Evolutionary conservation across 2,797 vertebrate species (phyloP), one percentile per base, ranked within the genome.

Genomic region (Leptoclinus maculatus): DNA sequence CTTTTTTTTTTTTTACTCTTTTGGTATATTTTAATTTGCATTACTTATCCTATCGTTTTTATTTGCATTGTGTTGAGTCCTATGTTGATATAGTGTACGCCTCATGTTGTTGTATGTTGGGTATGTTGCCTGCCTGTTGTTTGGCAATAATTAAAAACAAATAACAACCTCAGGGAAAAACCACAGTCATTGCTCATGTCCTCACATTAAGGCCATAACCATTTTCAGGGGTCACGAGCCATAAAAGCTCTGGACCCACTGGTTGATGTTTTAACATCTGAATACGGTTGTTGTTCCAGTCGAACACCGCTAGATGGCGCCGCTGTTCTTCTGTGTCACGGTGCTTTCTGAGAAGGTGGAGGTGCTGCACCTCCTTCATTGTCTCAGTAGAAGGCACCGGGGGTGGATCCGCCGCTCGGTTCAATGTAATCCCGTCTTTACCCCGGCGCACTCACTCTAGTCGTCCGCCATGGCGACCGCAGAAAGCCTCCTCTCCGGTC

Each of bases 381-480:
- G 92, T 91, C 81, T 90, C 79, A 79, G 77, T 71, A 1, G 21
- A 69, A 92, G 90, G 86, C 91, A 90, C 87, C 88, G 78, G 85
- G 87, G 91, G 92, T 71, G 89, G 89, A 92, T 94, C 92, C 76
- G 76, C 87, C 74, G 70, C 85, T 87, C 69, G 71, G 43, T 78
- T 90, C 90, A 29, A 12, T 88, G 83, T 94, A 94, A 94, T 95
- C 93, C 92, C 78, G 85, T 92, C 88, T 91, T 89, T 89, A 83
- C 80, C 80, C 63, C 68, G 69, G 80, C 85, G 78, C 90, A 54
- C 75, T 77, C 84, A 54, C 84, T 85, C 90, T 34, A 92, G 92
- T 93, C 91, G 92, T 94, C 94, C 92, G 93, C 93, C 93, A 96
- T 96, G 95, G 94, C 94, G 95, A 95, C 94, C 90, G 88, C 86